Base-by-base conservation (phyloP, 1,140 invertebrate species). In the Phymorhynchus buccinoides region DNA sequence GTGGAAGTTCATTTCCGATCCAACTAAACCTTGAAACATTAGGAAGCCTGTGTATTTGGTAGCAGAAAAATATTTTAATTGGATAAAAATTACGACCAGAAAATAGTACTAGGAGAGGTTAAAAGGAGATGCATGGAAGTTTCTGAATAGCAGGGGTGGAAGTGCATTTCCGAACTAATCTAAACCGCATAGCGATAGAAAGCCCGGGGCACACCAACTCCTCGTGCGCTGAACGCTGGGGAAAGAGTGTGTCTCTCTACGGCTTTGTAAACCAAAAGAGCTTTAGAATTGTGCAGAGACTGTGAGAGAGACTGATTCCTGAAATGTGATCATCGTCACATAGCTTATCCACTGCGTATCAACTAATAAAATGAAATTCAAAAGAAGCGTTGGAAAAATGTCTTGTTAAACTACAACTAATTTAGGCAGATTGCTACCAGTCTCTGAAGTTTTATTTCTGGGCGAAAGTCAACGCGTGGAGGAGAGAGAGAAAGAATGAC, bases 131-230 rank as follows among this genome's bases (percentile, higher is more conserved):
- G 73, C 73, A 75, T 2, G 73, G 35, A 75, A n/a, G n/a, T n/a
- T n/a, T n/a, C n/a, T n/a, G n/a, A n/a, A n/a, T n/a, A n/a, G n/a
- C n/a, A n/a, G n/a, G n/a, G n/a, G n/a, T n/a, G n/a, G n/a, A n/a
- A n/a, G n/a, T n/a, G n/a, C n/a, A n/a, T n/a, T n/a, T n/a, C n/a
- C n/a, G n/a, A n/a, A n/a, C n/a, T n/a, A n/a, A n/a, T n/a, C n/a
- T n/a, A n/a, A n/a, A n/a, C n/a, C n/a, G n/a, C n/a, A n/a, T n/a
- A n/a, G n/a, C n/a, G n/a, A n/a, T 71, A 35, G 73, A 6, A 41
- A 41, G 22, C 30, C n/a, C 75, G 86, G 87, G 88, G 87, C 86
- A 86, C 88, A 88, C 62, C 39, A 37, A 66, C 39, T 81, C 80
- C 80, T 81, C 56, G 32, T 81, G 80, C 80, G 80, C 81, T 83